Evolutionary conservation across 2,113 vertebrate species (phyloP), one percentile per base, ranked within the genome.

Genomic region (Etheostoma cragini): DNA sequence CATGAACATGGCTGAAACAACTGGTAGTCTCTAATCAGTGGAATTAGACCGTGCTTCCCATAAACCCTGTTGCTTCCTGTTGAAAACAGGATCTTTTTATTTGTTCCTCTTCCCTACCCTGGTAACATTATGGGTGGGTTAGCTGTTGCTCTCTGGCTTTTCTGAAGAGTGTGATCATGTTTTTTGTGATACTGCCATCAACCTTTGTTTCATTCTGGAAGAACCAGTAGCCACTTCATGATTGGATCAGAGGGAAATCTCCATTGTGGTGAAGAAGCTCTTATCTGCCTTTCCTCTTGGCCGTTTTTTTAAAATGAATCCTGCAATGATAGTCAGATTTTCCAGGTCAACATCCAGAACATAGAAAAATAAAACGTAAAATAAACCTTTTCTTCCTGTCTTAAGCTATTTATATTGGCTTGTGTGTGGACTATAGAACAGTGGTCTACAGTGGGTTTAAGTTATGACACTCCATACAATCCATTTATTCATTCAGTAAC

Each of bases 51-150:
- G 11, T 0, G 38, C 38, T 42, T 42, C 74, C 47, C 26, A 69
- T 72, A 52, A 74, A 74, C 30, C 22, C 0, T 42, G 21, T 38
- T 38, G 15, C 69, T 87, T 89, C 73, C 65, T 85, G 61, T 64
- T 82, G 30, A 19, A 70, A 77, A 63, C 33, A 66, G 75, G 68
- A 84, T 38, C 57, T 42, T 65, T n/a, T 56, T n/a, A 5, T 73
- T 69, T 11, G 61, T 86, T 85, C 58, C 66, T 78, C 46, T 62
- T 73, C 47, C 53, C 45, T 50, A 4, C 6, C 19, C 16, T 5
- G 45, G 0, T 7, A 56, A 47, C 14, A 15, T 24, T 45, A 19
- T 53, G 13, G 45, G 12, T 66, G 10, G 22, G 15, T n/a, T 24
- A 15, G 3, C n/a, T 63, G 38, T 33, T 45, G 11, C 24, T 33